Evolutionary conservation across 1,140 invertebrate species (phyloP).

Genomic region (Drosophila oshimai): DNA sequence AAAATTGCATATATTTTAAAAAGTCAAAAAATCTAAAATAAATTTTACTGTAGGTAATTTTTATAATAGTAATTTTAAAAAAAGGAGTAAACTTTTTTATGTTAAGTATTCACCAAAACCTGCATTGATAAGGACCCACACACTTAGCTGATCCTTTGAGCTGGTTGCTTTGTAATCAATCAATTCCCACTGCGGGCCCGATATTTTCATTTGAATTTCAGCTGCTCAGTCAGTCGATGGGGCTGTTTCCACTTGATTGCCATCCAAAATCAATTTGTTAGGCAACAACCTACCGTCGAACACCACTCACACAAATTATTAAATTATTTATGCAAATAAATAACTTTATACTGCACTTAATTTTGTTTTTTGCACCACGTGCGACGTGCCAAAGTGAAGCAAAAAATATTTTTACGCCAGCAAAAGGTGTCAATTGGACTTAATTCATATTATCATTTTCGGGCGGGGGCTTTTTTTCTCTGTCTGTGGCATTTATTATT

Average conservation of each 20-base stretch:
- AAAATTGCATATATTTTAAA: too few species aligned
- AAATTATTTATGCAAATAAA: slow-evolving; percentile 77
- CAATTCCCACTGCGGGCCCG: slow-evolving; percentile 25
- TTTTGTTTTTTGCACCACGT: slow-evolving; percentile 25
- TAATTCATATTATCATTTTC: slow-evolving; percentile 55
- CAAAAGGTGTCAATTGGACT: slow-evolving; percentile 77
- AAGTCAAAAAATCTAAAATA: too few species aligned
- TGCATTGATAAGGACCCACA: background rate
- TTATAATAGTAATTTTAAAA: too few species aligned
- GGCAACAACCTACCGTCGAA: slow-evolving; percentile 1
- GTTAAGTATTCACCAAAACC: background rate
- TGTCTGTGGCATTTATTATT: slow-evolving; percentile 60
- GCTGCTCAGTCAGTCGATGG: slow-evolving; percentile 36
- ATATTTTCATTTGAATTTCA: slow-evolving; percentile 49
- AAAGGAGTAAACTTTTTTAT: background rate
- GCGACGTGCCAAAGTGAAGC: slow-evolving; percentile 32
- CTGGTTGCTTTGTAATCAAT: slow-evolving; percentile 28
- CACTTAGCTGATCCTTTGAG: slow-evolving; percentile 17
- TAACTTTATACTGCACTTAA: slow-evolving; percentile 53
- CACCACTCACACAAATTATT: slow-evolving; percentile 59
- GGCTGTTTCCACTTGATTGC: slow-evolving; percentile 36
- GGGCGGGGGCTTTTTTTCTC: background rate
- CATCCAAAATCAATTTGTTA: slow-evolving; percentile 62
- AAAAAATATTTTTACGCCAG: slow-evolving; percentile 54
- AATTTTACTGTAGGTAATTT: too few species aligned